Conservation (phyloP, 2,888 invertebrate genomes). For the Seira ritae region DNA sequence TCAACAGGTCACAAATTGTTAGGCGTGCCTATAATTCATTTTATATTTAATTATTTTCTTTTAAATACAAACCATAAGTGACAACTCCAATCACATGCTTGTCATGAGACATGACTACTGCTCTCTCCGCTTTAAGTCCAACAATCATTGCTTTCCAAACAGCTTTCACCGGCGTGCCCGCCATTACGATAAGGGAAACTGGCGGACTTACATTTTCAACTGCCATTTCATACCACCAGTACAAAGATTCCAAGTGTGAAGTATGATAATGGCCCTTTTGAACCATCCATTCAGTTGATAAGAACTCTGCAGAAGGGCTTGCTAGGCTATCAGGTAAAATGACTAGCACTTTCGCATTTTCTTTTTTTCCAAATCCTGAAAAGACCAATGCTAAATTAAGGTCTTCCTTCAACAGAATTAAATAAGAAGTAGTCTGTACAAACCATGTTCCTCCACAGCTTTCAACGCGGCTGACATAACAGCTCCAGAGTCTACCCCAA, state of each 20-base stretch:
- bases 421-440: neutral
- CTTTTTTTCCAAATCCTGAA: neutral
- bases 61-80: neutral
- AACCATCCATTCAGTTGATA: constrained; percentile 48
- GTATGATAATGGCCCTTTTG: constrained; percentile 25
- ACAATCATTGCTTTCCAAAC: neutral
- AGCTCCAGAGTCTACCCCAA: constrained; percentile 41
- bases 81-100: constrained; percentile 32
- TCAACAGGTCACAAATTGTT: no score
- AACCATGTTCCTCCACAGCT: constrained; percentile 25
- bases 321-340: constrained; percentile 38
- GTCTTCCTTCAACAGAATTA: neutral
- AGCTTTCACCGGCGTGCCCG: neutral
- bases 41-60: no score
- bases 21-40: neutral
- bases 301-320: constrained; percentile 12
- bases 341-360: constrained; percentile 24
- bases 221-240: constrained; percentile 57
- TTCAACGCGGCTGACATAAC: constrained; percentile 40
- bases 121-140: neutral
- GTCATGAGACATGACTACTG: constrained; percentile 26
- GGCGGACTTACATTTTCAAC: constrained; percentile 38
- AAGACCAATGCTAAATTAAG: neutral
- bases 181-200: neutral
- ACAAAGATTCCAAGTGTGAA: constrained; percentile 63